Evolutionary conservation across 1,140 invertebrate species (phyloP), one percentile per base, ranked within the genome.

Genomic region (Rhagoletis pomonella): DNA sequence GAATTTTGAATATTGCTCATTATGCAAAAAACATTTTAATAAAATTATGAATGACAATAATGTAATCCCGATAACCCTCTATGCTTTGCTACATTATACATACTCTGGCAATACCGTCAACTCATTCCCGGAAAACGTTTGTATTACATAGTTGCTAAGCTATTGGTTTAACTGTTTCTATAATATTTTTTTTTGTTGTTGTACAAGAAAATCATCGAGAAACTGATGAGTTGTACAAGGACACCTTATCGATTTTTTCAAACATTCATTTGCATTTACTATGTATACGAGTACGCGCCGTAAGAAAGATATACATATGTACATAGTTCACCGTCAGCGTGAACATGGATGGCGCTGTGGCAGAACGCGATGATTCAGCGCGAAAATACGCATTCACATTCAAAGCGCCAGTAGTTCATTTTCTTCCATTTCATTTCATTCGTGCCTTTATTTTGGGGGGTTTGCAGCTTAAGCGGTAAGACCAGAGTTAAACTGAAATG

Each of bases 241-340:
- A 85, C 81, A 85, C 19, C 50, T 85, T 58, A 85, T 85, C 58
- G 81, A 85, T 85, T 85, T 85, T 85, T 50, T 81, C n/a, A 29
- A 5, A 42, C 19, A 67, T 42, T 10, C 29, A 42, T 42, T 44
- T 14, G 5, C 39, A 69, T 12, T 4, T 69, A 44, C 10, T 14
- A 14, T 42, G 14, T 42, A 47, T 9, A 73, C 67, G 10, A 39
- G 6, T 9, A 73, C 67, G 10, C 67, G 6, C 67, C 14, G 67
- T 73, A 42, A 73, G 67, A 44, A 73, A 29, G 29, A 29, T 29
- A 29, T 29, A 29, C 29, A 29, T 29, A 29, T 29, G 29, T 12
- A 47, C 10, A 47, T 42, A 17, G 17, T 14, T 44, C 39, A 44
- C 17, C 39, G 39, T 73, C 67, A 73, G 42, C 67, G 44, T 29